These are phyloP conservation scores for Xestia rhomboidea DNA, from an alignment of 2,888 invertebrate species.

Conservation along the genomic window DNA sequence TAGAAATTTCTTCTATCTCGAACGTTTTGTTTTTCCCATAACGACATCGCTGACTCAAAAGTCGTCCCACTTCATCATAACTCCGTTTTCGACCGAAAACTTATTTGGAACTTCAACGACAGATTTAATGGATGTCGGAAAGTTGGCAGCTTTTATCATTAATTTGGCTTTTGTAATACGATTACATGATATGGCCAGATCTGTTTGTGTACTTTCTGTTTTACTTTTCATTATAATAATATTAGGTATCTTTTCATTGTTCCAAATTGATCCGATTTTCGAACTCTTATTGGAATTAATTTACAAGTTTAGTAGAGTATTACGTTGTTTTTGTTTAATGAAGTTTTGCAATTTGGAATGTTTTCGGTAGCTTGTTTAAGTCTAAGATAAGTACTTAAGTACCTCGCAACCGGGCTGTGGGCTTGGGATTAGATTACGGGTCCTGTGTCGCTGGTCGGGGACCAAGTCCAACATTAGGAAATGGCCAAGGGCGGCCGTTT, in stretches of 20 bases:
- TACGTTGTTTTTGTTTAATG: conserved; percentile 57
- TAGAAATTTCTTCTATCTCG: background rate
- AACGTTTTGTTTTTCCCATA: conserved; percentile 48
- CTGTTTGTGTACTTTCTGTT: conserved; percentile 71
- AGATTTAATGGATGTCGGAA: conserved; percentile 72
- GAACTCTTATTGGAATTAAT: conserved; percentile 65
- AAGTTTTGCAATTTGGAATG: conserved; percentile 53
- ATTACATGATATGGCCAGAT: conserved; percentile 73
- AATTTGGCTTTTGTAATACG: conserved; percentile 77
- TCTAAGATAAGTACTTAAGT: conserved; percentile 12
- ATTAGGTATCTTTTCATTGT: conserved; percentile 65
- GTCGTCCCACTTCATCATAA: conserved; percentile 65
- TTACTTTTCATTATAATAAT: conserved; percentile 71
- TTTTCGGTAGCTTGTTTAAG: conserved; percentile 53
- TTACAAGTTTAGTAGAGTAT: conserved; percentile 56
- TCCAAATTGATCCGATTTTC: conserved; percentile 65
- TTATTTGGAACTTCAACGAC: conserved; percentile 65
- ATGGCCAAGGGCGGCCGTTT: too few relatives aligned
- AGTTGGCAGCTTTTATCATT: conserved; percentile 74
- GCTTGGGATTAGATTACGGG: conserved; percentile 28
- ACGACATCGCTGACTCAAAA: conserved; percentile 60
- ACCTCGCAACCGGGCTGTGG: background rate
- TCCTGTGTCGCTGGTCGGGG: background rate
- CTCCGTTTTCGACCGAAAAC: conserved; percentile 65
- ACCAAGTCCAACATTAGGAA: background rate